Conservation (phyloP, 2,113 vertebrate species). For the Eubucco bourcierii region DNA sequence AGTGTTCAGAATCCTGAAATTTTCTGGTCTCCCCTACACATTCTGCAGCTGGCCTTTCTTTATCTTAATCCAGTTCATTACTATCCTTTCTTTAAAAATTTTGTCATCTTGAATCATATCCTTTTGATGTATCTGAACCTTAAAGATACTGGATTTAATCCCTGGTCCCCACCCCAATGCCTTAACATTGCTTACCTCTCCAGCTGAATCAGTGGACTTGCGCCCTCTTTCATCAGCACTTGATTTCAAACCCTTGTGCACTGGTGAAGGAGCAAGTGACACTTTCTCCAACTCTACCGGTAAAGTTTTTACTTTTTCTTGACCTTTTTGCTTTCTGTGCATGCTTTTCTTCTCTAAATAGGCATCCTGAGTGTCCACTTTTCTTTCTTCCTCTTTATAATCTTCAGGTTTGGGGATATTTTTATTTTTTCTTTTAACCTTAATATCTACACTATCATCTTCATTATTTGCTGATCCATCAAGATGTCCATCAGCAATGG, state of each 20-base stretch:
- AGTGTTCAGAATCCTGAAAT: background rate
- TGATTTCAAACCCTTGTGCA: conserved; percentile 61
- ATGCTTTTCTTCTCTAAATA: conserved; percentile 77
- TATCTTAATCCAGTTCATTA: background rate
- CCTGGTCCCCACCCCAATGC: background rate
- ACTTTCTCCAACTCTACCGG: conserved; percentile 69
- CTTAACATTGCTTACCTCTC: conserved; percentile 65
- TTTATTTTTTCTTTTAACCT: conserved; percentile 80
- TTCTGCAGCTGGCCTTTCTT: background rate
- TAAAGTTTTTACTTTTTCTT: conserved; percentile 70
- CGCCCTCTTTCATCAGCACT: conserved; percentile 60
- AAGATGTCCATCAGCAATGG: conserved; percentile 7
- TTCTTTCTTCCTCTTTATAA: conserved; percentile 65
- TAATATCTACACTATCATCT: conserved; percentile 64
- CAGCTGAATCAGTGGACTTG: conserved; percentile 74
- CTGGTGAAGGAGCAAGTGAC: background rate
- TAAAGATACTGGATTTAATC: background rate
- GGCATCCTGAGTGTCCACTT: conserved; percentile 75
- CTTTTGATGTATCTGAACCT: background rate
- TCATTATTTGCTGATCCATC: conserved; percentile 66
- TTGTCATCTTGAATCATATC: background rate
- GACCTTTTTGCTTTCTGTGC: conserved; percentile 71
- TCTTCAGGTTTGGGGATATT: conserved; percentile 76
- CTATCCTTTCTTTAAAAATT: background rate
- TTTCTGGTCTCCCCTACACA: background rate